Evolutionary conservation across 2,888 invertebrate species (phyloP).

Genomic region (Trichopoda pennipes): DNA sequence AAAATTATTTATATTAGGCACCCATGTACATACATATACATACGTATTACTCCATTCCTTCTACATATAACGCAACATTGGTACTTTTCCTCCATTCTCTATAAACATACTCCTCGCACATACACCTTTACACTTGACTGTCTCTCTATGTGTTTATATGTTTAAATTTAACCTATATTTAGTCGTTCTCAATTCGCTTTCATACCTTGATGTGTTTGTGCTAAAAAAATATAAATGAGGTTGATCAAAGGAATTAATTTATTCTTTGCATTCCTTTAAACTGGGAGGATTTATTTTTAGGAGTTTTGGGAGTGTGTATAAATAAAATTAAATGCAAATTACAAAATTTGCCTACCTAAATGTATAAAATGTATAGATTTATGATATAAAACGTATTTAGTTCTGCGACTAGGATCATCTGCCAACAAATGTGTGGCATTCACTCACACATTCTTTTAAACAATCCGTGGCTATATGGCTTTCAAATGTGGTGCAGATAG

Average conservation of each 20-base stretch:
- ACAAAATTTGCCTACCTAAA: constrained; percentile 15
- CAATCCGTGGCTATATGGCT: not conserved
- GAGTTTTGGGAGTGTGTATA: not conserved
- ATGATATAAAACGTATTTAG: constrained; percentile 57
- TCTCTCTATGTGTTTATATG: constrained; percentile 3
- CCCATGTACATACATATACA: not conserved
- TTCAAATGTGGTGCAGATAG: no score
- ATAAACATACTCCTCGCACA: constrained; percentile 5
- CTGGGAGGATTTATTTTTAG: constrained; percentile 6
- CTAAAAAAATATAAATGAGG: constrained; percentile 56
- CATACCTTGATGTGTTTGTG: constrained; percentile 4
- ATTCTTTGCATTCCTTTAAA: constrained; percentile 38
- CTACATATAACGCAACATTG: constrained; percentile 27
- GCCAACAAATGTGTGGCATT: constrained; percentile 38
- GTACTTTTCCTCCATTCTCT: constrained; percentile 3
- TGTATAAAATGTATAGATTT: constrained; percentile 36
- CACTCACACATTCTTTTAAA: not conserved
- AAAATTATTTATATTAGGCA: not conserved
- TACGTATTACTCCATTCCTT: constrained; percentile 59
- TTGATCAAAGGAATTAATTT: constrained; percentile 57
- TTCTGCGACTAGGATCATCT: constrained; percentile 54
- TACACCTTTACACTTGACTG: not conserved
- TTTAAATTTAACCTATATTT: constrained; percentile 47
- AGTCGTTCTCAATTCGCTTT: not conserved
- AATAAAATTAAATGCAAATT: constrained; percentile 64